Evolutionary conservation across 2,797 vertebrate species (phyloP).

Genomic region (Catharus ustulatus): DNA sequence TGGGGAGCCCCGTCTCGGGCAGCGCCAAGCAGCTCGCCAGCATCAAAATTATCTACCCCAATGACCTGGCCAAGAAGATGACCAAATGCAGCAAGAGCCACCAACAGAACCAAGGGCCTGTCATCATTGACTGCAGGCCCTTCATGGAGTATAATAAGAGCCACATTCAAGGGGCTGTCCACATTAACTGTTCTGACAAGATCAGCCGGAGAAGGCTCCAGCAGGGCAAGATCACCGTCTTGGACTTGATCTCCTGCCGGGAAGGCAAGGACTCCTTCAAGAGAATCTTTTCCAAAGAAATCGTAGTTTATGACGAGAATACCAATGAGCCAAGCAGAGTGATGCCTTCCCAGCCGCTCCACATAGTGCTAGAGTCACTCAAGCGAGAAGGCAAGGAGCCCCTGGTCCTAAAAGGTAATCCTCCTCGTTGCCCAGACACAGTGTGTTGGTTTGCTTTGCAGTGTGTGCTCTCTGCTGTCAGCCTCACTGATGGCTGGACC

Average conservation of each 20-base stretch:
- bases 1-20: slow-evolving; percentile 81
- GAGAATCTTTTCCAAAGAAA: slow-evolving; percentile 99
- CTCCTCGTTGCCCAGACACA: rapidly evolving
- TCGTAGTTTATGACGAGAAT: slow-evolving; percentile 96
- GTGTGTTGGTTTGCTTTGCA: background rate
- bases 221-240: slow-evolving; percentile 97
- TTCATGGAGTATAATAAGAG: slow-evolving; percentile 99
- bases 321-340: slow-evolving; percentile 91
- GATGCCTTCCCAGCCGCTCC: slow-evolving; percentile 89
- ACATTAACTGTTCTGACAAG: slow-evolving; percentile 98
- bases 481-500: background rate
- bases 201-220: slow-evolving; percentile 96
- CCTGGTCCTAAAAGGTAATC: slow-evolving; percentile 95
- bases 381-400: slow-evolving; percentile 97
- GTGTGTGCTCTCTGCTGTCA: background rate
- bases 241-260: slow-evolving; percentile 96
- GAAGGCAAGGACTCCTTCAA: slow-evolving; percentile 95
- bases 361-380: slow-evolving; percentile 94
- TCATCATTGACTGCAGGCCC: slow-evolving; percentile 97
- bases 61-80: slow-evolving; percentile 94
- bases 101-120: slow-evolving; percentile 86
- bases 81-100: slow-evolving; percentile 91
- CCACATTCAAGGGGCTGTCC: slow-evolving; percentile 95
- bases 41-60: slow-evolving; percentile 91
- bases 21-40: slow-evolving; percentile 81